Evolutionary conservation across 2,797 vertebrate genomes (phyloP).

Genomic region (Oreonectes daqikongensis): DNA sequence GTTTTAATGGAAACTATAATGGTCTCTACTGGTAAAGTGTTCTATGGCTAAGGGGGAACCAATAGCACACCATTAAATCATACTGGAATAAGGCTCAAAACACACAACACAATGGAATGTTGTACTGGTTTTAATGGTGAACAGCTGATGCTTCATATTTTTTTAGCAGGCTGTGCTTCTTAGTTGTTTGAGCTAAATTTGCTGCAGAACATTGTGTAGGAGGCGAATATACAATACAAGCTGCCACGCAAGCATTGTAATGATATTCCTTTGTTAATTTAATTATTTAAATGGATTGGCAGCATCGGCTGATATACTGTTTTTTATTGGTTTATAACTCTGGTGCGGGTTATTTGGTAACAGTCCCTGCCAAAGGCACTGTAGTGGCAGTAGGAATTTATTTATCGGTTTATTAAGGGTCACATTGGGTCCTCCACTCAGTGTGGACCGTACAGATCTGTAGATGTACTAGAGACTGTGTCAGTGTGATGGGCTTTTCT

Average conservation of each 20-base stretch:
- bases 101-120: no score
- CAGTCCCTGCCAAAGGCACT: constrained; percentile 36
- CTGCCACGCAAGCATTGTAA: not conserved
- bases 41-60: no score
- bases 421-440: not conserved
- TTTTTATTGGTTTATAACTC: not conserved
- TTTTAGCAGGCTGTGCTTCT: not conserved
- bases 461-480: not conserved
- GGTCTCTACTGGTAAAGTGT: no score
- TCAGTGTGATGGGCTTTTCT: constrained; percentile 10
- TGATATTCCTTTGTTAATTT: not conserved
- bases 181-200: not conserved
- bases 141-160: no score
- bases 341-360: constrained; percentile 23
- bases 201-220: not conserved
- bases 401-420: not conserved
- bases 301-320: not conserved
- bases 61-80: no score
- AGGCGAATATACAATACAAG: not conserved
- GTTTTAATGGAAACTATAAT: no score
- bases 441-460: constrained; percentile 11
- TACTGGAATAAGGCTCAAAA: no score
- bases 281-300: not conserved
- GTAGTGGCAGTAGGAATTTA: constrained; percentile 7
- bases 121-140: no score